Conservation (phyloP, 2,113 vertebrate species). For the Okapia johnstoni region DNA sequence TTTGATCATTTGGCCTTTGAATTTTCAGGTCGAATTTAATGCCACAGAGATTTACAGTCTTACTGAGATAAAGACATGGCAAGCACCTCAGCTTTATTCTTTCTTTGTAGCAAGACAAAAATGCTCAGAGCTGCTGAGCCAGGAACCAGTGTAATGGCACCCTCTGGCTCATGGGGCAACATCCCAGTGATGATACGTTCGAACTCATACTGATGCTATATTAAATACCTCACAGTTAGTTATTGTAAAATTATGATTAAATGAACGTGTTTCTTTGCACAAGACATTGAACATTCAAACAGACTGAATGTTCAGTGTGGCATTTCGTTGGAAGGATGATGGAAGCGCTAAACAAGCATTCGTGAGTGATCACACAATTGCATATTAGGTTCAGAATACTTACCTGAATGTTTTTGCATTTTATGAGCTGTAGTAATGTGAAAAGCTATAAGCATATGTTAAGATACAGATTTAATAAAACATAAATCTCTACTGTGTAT, state of each 20-base stretch:
- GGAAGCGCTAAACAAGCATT: slow-evolving; percentile 1
- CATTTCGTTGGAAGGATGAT: slow-evolving; percentile 29
- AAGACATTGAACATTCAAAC: not conserved
- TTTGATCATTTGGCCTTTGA: not conserved
- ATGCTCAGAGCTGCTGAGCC: not conserved
- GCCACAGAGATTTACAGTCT: not conserved
- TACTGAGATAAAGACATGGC: not conserved
- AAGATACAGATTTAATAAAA: slow-evolving; percentile 19
- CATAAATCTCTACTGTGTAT: not conserved
- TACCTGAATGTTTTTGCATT: not conserved
- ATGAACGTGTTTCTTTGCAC: not conserved
- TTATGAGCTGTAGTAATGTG: not conserved
- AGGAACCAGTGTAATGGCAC: not conserved
- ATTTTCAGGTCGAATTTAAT: not conserved
- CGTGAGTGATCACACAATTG: slow-evolving; percentile 12
- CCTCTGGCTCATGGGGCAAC: not conserved
- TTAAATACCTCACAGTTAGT: not conserved
- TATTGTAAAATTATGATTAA: not conserved
- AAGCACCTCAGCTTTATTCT: not conserved
- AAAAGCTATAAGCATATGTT: slow-evolving; percentile 4
- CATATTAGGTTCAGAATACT: not conserved
- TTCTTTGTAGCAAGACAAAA: not conserved
- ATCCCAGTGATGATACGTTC: not conserved
- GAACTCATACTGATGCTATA: not conserved
- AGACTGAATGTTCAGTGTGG: not conserved